Percentiles rank a stretch among this genome's conserved stretches.
phyloP scores from a whole-genome alignment of 2,888 invertebrate genomes.

The Cerastoderma edule region DNA sequence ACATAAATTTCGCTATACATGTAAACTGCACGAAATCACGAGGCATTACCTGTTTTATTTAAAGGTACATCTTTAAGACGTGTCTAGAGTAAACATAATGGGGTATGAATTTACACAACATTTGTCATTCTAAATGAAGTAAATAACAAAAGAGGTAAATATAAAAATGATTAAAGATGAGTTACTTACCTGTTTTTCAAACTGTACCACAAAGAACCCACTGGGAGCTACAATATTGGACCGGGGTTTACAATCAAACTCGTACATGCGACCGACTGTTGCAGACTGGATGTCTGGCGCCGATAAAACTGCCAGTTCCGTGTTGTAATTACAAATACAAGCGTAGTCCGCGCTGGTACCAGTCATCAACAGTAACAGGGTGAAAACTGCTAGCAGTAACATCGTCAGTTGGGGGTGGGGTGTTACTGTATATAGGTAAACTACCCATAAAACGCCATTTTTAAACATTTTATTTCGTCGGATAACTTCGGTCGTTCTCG shows the following conservation, averaged over 20 bases:
- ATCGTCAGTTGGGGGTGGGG: too few relatives aligned
- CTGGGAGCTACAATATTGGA: not conserved
- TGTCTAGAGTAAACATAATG: too few relatives aligned
- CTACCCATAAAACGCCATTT: too few relatives aligned
- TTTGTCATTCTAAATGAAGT: too few relatives aligned
- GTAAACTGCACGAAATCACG: too few relatives aligned
- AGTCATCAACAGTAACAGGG: not conserved
- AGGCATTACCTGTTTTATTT: too few relatives aligned
- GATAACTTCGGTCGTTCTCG: too few relatives aligned
- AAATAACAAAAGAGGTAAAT: not conserved
- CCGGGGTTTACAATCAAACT: constrained; percentile 41
- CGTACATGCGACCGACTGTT: constrained; percentile 37
- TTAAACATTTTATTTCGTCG: too few relatives aligned
- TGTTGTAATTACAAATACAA: constrained; percentile 57
- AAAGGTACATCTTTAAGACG: too few relatives aligned
- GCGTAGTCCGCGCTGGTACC: constrained; percentile 40
- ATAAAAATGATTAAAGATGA: not conserved
- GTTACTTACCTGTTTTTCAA: constrained; percentile 27
- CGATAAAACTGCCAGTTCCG: constrained; percentile 24
- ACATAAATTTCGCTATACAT: too few relatives aligned
- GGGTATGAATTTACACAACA: too few relatives aligned
- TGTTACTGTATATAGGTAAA: too few relatives aligned
- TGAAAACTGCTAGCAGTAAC: not conserved
- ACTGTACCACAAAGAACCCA: constrained; percentile 18
- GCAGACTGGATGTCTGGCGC: not conserved